These are phyloP conservation scores for Bos indicus DNA, from an alignment of 2,113 vertebrate genomes.

Conservation along the genomic window DNA sequence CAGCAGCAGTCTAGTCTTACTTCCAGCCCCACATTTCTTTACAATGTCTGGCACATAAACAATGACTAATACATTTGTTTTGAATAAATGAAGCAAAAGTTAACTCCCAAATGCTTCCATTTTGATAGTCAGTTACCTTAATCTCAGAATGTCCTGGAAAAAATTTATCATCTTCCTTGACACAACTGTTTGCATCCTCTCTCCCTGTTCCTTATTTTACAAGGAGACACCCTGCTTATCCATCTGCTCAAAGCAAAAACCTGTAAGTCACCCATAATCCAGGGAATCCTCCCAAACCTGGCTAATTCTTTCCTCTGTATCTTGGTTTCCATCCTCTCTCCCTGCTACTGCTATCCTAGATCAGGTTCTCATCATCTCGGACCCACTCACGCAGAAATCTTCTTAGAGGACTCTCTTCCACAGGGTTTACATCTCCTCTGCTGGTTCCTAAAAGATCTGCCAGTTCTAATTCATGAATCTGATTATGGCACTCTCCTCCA, in stretches of 20 bases:
- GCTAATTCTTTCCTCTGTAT: background rate
- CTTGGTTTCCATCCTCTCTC: background rate
- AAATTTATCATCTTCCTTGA: background rate
- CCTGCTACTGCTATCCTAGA: background rate
- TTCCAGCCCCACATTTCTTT: background rate
- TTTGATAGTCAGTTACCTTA: background rate
- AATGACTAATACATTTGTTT: background rate
- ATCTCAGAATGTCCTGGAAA: background rate
- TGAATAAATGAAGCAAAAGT: background rate
- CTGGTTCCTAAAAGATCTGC: background rate
- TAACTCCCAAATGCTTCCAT: background rate
- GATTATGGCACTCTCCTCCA: no score
- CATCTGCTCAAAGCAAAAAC: background rate
- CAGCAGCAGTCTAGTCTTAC: background rate
- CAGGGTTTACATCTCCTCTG: background rate
- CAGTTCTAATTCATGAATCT: background rate
- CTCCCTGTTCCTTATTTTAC: background rate
- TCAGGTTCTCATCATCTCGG: background rate
- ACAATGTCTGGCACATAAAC: background rate
- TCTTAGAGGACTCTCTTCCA: background rate
- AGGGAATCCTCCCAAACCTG: background rate
- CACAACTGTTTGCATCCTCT: background rate
- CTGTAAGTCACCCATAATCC: background rate
- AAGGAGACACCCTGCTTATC: background rate
- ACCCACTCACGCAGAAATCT: background rate